Evolutionary conservation across 2,888 invertebrate genomes (phyloP).

Genomic region (Deroplatys truncata): DNA sequence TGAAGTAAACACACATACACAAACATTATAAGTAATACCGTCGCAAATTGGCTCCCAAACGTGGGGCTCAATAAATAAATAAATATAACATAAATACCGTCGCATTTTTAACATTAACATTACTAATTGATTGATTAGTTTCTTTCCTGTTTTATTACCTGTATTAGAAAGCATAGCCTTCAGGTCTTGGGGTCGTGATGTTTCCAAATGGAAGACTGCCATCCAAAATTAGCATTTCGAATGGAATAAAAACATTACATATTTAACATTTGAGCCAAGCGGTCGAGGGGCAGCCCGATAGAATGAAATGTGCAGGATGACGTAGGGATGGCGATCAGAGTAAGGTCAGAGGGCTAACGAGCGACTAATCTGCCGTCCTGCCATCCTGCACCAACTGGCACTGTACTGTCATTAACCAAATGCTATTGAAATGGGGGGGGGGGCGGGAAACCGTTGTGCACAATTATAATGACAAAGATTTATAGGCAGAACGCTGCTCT

Average conservation of each 20-base stretch:
- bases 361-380: conserved; percentile 4
- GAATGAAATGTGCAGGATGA: background rate
- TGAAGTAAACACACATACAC: too few species aligned
- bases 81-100: too few species aligned
- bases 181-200: background rate
- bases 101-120: too few species aligned
- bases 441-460: background rate
- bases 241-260: background rate
- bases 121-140: too few species aligned
- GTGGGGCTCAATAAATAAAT: too few species aligned
- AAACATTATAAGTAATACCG: too few species aligned
- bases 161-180: background rate
- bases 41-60: too few species aligned
- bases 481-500: background rate
- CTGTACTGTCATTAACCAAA: conserved; percentile 6
- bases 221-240: background rate
- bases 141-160: too few species aligned
- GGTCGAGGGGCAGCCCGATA: background rate
- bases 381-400: background rate
- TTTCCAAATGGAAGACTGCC: background rate
- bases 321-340: background rate
- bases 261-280: background rate
- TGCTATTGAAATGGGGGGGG: conserved; percentile 6
- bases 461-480: background rate
- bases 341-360: conserved; percentile 10